A percentile compares a stretch with the other conserved stretches of the same genome.
phyloP scores from a whole-genome alignment of 2,888 invertebrate species.

The Axea sp. region DNA sequence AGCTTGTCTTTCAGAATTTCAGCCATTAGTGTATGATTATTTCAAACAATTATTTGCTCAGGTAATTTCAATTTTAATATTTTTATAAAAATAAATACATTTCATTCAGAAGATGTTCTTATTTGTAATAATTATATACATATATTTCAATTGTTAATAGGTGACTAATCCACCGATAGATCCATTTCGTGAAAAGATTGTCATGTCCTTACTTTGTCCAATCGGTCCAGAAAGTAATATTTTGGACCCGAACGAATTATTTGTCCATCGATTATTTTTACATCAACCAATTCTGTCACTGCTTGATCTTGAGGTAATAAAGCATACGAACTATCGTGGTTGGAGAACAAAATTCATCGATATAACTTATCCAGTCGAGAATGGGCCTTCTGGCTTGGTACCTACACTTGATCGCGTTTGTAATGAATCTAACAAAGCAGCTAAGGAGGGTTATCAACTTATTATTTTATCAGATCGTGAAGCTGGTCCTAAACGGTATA shows the following conservation, averaged over 20 bases:
- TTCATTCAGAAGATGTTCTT: too few relatives aligned
- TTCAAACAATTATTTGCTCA: conserved; percentile 99
- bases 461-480: conserved; percentile 91
- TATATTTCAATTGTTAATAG: conserved; percentile 72
- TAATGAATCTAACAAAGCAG: conserved; percentile 89
- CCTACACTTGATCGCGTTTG: conserved; percentile 90
- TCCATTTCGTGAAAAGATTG: conserved; percentile 98
- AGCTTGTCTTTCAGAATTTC: conserved; percentile 96
- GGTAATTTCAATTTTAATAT: conserved; percentile 80
- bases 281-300: conserved; percentile 96
- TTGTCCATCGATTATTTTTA: conserved; percentile 94
- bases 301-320: conserved; percentile 92
- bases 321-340: conserved; percentile 89
- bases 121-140: conserved; percentile 4
- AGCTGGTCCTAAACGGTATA: conserved; percentile 81
- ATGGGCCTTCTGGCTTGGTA: conserved; percentile 88
- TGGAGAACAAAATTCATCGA: conserved; percentile 95
- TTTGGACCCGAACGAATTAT: conserved; percentile 91
- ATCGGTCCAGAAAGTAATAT: conserved; percentile 98
- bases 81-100: too few relatives aligned
- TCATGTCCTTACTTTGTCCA: conserved; percentile 98
- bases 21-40: conserved; percentile 97
- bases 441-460: conserved; percentile 88
- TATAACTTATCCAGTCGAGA: conserved; percentile 89
- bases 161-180: conserved; percentile 99